A percentile compares a stretch with the other conserved stretches of the same genome.
phyloP scores from a whole-genome alignment of 2,113 vertebrate genomes.

The Pygoscelis adeliae region DNA sequence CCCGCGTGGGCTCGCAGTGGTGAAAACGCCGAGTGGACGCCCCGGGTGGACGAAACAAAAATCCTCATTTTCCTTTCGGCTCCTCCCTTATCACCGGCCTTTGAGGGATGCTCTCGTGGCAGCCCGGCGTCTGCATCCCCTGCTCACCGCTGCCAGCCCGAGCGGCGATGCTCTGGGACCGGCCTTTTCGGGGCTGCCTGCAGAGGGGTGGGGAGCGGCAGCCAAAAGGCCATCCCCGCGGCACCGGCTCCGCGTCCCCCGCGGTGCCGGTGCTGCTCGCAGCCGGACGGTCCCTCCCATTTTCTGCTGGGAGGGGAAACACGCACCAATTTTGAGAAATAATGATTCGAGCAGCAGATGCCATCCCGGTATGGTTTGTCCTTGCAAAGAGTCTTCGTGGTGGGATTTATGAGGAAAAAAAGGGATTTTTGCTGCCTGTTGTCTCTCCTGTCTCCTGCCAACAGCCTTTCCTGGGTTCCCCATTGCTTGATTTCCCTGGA shows the following conservation, averaged over 20 bases:
- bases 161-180: neutral
- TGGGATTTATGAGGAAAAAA: neutral
- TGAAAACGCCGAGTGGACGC: accelerated
- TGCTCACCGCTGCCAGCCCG: neutral
- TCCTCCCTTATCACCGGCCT: accelerated
- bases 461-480: neutral
- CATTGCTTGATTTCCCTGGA: neutral
- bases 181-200: no score
- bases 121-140: accelerated
- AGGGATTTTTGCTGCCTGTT: neutral
- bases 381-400: neutral
- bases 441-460: neutral
- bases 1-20: neutral
- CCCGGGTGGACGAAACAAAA: neutral
- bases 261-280: neutral
- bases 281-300: neutral
- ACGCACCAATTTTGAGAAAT: neutral
- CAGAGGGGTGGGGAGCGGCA: neutral
- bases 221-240: neutral
- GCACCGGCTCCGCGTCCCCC: neutral
- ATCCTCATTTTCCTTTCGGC: neutral
- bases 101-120: accelerated
- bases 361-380: neutral
- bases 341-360: neutral
- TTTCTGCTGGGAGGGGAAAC: neutral